Evolutionary conservation across 2,113 vertebrate species (phyloP).

Genomic region (Chaetorhynchus papuensis): DNA sequence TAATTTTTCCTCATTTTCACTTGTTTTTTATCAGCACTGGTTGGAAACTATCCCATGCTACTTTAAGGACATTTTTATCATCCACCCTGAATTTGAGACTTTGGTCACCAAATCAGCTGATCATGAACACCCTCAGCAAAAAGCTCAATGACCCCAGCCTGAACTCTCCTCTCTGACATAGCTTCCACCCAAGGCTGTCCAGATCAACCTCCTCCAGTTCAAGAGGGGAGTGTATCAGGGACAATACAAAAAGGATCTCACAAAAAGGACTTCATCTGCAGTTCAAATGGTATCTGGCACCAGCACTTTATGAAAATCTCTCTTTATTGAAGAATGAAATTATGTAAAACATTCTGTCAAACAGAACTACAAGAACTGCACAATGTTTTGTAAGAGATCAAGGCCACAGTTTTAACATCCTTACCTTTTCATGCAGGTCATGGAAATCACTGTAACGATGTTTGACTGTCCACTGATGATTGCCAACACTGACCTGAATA

Average conservation of each 20-base stretch:
- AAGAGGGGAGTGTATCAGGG: not conserved
- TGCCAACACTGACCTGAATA: conserved; percentile 87
- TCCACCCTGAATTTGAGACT: not conserved
- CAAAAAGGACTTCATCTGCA: not conserved
- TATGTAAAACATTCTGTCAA: not conserved
- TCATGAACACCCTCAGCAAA: not conserved
- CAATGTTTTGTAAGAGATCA: not conserved
- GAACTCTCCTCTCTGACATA: not conserved
- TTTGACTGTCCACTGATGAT: conserved; percentile 90
- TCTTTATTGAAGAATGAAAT: not conserved
- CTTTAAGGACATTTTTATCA: not conserved
- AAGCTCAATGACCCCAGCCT: not conserved
- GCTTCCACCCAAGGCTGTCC: not conserved
- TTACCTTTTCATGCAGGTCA: conserved; percentile 95
- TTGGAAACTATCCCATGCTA: not conserved
- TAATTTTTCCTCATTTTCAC: not conserved
- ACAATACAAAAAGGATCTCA: not conserved
- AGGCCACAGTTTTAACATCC: not conserved
- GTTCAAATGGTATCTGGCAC: not conserved
- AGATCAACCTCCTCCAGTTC: not conserved
- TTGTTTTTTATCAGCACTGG: not conserved
- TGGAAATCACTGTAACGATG: conserved; percentile 97
- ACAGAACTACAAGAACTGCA: not conserved
- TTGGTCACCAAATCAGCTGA: not conserved
- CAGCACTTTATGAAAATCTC: not conserved